Percentiles rank a stretch among this genome's conserved stretches.
These are phyloP conservation scores for Synanthedon myopaeformis DNA, from an alignment of 2,888 invertebrate genomes.

Conservation along the genomic window DNA sequence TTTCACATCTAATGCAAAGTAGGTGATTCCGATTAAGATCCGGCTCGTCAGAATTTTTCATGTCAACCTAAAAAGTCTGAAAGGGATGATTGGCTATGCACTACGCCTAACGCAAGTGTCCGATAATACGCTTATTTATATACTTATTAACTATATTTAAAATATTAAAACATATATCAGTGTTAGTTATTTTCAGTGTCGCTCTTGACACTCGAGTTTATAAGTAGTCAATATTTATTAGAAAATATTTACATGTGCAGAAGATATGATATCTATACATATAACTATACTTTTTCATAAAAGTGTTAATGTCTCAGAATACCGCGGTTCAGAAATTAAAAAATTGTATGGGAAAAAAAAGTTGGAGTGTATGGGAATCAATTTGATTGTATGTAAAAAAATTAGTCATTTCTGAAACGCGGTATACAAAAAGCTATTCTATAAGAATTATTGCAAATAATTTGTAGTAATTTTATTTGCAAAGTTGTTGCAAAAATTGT, in stretches of 20 bases:
- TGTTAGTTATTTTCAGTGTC: conserved; percentile 48
- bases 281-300: not conserved
- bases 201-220: conserved; percentile 55
- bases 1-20: too few relatives aligned
- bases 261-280: not conserved
- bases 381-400: too few relatives aligned
- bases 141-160: conserved; percentile 28
- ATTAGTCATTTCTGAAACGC: too few relatives aligned
- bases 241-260: conserved; percentile 19
- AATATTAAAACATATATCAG: conserved; percentile 30
- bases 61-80: conserved; percentile 57
- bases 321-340: too few relatives aligned
- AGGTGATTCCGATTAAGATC: too few relatives aligned
- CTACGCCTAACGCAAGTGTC: conserved; percentile 51
- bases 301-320: not conserved
- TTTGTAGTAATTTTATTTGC: too few relatives aligned
- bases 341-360: too few relatives aligned
- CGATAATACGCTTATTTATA: conserved; percentile 66
- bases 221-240: conserved; percentile 45
- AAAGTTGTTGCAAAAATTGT: too few relatives aligned
- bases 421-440: too few relatives aligned
- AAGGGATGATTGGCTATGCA: conserved; percentile 49
- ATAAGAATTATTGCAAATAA: too few relatives aligned
- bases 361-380: too few relatives aligned
- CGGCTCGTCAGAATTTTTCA: conserved; percentile 10